phyloP scores from a whole-genome alignment of 2,113 vertebrate species.

The Loxodonta africana region DNA sequence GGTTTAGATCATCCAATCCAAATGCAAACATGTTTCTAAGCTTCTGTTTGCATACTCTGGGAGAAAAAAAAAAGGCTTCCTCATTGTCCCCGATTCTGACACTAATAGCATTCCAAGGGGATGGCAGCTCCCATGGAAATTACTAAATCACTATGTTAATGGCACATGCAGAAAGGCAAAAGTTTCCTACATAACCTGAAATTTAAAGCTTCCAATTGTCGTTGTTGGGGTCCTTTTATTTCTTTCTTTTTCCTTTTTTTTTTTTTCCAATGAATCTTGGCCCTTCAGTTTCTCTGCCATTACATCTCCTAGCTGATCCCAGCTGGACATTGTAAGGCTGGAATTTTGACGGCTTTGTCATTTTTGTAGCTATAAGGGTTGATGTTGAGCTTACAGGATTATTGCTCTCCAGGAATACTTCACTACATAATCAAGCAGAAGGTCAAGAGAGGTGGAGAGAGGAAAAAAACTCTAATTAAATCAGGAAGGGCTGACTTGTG shows the following conservation, averaged over 20 bases:
- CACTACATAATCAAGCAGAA: constrained; percentile 78
- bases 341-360: constrained; percentile 76
- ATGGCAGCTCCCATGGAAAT: constrained; percentile 58
- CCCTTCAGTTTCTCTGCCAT: background rate
- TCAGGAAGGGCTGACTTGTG: constrained; percentile 68
- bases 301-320: constrained; percentile 6
- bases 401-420: constrained; percentile 78
- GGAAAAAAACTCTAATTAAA: constrained; percentile 75
- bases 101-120: constrained; percentile 60
- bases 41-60: constrained; percentile 74
- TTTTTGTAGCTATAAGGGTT: constrained; percentile 60
- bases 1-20: constrained; percentile 77
- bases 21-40: constrained; percentile 83
- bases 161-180: background rate
- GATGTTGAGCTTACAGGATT: constrained; percentile 72
- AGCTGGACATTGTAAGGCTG: constrained; percentile 53
- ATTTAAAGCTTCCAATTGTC: constrained; percentile 17
- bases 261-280: background rate
- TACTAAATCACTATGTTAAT: constrained; percentile 70
- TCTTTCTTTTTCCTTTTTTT: background rate
- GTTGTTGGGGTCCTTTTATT: constrained; percentile 29
- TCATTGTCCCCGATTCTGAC: constrained; percentile 65
- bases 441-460: constrained; percentile 79
- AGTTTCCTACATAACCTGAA: constrained; percentile 51
- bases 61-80: constrained; percentile 48